These are phyloP conservation scores for Nyleta sp. DNA, from an alignment of 2,888 invertebrate genomes.

Conservation along the genomic window DNA sequence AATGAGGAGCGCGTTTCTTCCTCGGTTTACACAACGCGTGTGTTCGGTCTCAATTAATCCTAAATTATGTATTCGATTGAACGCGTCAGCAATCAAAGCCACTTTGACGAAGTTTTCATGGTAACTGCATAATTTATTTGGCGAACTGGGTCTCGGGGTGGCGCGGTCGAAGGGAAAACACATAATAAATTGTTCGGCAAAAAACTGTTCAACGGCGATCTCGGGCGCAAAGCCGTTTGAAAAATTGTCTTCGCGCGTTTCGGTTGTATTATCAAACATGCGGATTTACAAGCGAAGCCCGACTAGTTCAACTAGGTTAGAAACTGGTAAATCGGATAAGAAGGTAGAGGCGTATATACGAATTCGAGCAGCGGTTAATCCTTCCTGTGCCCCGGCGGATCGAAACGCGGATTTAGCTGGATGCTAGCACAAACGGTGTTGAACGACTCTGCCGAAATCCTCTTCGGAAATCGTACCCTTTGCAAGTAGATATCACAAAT, in stretches of 20 bases:
- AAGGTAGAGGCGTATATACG: conserved; percentile 41
- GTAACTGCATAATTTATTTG: conserved; percentile 9
- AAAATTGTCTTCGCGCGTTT: background rate
- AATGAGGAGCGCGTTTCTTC: too few relatives aligned
- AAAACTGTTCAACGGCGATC: background rate
- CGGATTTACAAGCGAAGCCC: conserved; percentile 18
- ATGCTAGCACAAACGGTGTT: conserved; percentile 53
- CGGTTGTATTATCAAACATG: conserved; percentile 24
- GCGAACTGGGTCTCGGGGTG: conserved; percentile 1
- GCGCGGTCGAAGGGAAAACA: too few relatives aligned
- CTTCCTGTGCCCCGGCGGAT: conserved; percentile 48
- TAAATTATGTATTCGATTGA: conserved; percentile 10
- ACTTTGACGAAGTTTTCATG: conserved; percentile 12
- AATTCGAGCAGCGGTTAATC: conserved; percentile 57
- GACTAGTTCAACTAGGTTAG: conserved; percentile 26
- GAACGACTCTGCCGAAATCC: conserved; percentile 67
- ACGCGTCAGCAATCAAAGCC: conserved; percentile 1
- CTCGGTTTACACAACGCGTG: too few relatives aligned
- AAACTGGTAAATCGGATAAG: conserved; percentile 59
- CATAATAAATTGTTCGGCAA: background rate
- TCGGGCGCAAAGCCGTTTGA: background rate
- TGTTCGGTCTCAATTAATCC: too few relatives aligned
- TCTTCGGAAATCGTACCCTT: conserved; percentile 64
- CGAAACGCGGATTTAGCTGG: conserved; percentile 57
- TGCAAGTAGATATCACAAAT: conserved; percentile 49